Conservation (phyloP, 1,140 invertebrate species). For the Brachionus plicatilis region DNA sequence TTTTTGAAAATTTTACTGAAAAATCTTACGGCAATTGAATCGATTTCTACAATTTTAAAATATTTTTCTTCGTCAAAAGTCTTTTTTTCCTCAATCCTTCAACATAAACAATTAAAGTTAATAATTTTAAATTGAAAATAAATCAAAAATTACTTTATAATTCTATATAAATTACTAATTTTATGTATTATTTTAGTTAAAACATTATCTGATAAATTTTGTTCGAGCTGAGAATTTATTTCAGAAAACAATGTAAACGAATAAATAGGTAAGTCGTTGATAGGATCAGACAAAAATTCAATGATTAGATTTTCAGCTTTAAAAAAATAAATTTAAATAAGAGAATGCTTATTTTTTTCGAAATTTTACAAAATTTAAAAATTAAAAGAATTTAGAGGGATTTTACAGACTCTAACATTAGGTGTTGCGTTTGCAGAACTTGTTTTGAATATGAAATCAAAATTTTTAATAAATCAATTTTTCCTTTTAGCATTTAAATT, state of each 20-base stretch:
- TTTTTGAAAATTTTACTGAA: background rate
- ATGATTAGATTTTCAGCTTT: slow-evolving; percentile 12
- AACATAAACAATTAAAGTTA: background rate
- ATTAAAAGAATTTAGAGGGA: too few relatives aligned
- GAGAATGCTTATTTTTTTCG: background rate
- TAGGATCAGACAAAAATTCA: slow-evolving; percentile 2
- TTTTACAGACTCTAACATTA: too few relatives aligned
- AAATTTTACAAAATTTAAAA: background rate
- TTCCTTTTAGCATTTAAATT: too few relatives aligned
- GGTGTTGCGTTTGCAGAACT: too few relatives aligned
- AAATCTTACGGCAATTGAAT: background rate
- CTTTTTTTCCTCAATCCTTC: slow-evolving; percentile 30
- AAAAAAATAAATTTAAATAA: background rate
- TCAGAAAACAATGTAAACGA: slow-evolving; percentile 4
- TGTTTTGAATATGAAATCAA: too few relatives aligned
- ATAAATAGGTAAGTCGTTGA: slow-evolving; percentile 28
- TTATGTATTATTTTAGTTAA: background rate
- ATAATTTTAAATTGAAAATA: too few relatives aligned
- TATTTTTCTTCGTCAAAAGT: slow-evolving; percentile 16
- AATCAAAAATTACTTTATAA: slow-evolving; percentile 21
- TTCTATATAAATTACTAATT: background rate
- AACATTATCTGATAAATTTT: background rate
- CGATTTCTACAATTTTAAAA: background rate
- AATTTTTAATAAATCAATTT: too few relatives aligned
- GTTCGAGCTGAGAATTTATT: background rate